Percentiles rank a stretch among this genome's conserved stretches.
These are phyloP conservation scores for Chaenodraco wilsoni DNA, from an alignment of 2,797 vertebrate species.

Conservation along the genomic window DNA sequence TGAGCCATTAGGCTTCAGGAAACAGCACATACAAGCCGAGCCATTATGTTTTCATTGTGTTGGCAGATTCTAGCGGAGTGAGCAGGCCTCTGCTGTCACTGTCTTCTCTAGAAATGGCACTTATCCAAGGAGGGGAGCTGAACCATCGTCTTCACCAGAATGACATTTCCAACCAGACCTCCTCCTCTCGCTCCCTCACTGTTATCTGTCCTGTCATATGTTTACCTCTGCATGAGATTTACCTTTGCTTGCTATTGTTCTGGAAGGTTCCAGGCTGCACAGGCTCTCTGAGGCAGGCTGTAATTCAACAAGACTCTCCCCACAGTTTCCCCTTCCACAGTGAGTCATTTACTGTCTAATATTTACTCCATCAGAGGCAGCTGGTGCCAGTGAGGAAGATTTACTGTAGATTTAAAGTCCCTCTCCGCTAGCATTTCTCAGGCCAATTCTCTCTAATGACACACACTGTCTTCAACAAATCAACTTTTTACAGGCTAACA, in stretches of 20 bases:
- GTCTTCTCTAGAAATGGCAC: conserved; percentile 31
- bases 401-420: conserved; percentile 52
- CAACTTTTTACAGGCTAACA: conserved; percentile 46
- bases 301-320: conserved; percentile 47
- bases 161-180: conserved; percentile 33
- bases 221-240: conserved; percentile 59
- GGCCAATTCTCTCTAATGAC: conserved; percentile 32
- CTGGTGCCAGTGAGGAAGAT: conserved; percentile 36
- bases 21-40: conserved; percentile 1
- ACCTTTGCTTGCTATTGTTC: conserved; percentile 46
- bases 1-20: conserved; percentile 41
- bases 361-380: conserved; percentile 59
- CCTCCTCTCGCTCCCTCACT: background rate
- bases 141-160: conserved; percentile 10
- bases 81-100: conserved; percentile 41
- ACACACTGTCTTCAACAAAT: conserved; percentile 48
- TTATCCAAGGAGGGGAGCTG: conserved; percentile 42
- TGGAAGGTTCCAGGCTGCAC: conserved; percentile 6
- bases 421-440: conserved; percentile 41
- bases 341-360: conserved; percentile 65
- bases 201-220: conserved; percentile 48
- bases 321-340: conserved; percentile 21
- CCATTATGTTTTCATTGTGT: conserved; percentile 40
- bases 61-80: conserved; percentile 37
- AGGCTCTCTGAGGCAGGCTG: conserved; percentile 15